Conservation (phyloP, 1,140 invertebrate species). For the Drosophila carrolli region DNA sequence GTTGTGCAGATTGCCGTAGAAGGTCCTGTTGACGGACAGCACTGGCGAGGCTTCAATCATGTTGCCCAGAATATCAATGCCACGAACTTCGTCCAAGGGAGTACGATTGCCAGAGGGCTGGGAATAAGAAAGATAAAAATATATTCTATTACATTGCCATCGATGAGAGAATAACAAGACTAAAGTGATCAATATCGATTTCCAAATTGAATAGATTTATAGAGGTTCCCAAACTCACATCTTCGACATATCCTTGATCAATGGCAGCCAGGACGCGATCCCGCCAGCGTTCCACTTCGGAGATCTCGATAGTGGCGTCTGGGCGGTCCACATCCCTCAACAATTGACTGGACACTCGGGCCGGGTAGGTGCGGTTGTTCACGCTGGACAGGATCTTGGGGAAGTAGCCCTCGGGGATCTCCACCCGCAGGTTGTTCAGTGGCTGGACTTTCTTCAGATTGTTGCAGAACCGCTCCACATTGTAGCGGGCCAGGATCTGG, state of each 20-base stretch:
- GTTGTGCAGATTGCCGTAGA: conserved; percentile 89
- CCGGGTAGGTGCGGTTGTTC: conserved; percentile 86
- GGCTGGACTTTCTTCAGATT: conserved; percentile 85
- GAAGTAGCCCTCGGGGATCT: conserved; percentile 86
- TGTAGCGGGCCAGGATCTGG: conserved; percentile 87
- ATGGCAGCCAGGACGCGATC: conserved; percentile 87
- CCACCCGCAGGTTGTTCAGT: conserved; percentile 86
- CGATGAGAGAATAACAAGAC: too few relatives aligned
- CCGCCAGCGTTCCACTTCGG: conserved; percentile 87
- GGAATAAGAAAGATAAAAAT: background rate
- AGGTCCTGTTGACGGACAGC: conserved; percentile 86
- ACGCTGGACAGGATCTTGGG: conserved; percentile 86
- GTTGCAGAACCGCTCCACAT: conserved; percentile 87
- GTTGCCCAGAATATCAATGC: conserved; percentile 88
- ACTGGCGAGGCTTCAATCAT: conserved; percentile 86
- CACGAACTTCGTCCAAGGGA: conserved; percentile 68
- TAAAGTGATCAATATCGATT: too few relatives aligned
- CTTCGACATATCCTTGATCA: conserved; percentile 85
- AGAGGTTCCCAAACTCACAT: conserved; percentile 59
- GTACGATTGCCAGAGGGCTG: conserved; percentile 61
- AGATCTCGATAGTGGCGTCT: conserved; percentile 85
- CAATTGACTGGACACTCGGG: conserved; percentile 85
- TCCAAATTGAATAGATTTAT: background rate
- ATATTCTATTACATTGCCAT: too few relatives aligned
- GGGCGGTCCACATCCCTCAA: conserved; percentile 86